phyloP scores from a whole-genome alignment of 2,888 invertebrate genomes.

The Agonopterix arenella region DNA sequence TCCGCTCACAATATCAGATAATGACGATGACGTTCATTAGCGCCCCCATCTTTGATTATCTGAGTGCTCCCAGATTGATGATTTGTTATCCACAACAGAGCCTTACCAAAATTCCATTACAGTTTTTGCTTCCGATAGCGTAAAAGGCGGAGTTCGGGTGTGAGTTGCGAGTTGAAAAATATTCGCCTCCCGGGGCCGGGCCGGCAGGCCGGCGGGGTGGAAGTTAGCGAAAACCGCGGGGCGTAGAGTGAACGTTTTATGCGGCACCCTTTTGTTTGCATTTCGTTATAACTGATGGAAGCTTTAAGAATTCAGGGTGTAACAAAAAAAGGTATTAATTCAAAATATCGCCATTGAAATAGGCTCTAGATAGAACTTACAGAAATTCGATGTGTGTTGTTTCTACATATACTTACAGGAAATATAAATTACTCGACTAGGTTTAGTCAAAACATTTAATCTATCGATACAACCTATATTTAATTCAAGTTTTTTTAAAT shows the following conservation, averaged over 20 bases:
- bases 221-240: slow-evolving; percentile 11
- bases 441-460: too few relatives aligned
- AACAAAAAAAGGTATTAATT: too few relatives aligned
- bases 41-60: slow-evolving; percentile 22
- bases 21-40: slow-evolving; percentile 42
- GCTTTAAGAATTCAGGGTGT: too few relatives aligned
- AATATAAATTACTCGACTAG: too few relatives aligned
- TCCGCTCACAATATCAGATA: slow-evolving; percentile 42
- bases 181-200: slow-evolving; percentile 15
- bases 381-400: too few relatives aligned
- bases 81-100: slow-evolving; percentile 17
- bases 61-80: slow-evolving; percentile 14
- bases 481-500: too few relatives aligned
- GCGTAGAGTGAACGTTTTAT: slow-evolving; percentile 9
- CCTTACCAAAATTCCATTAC: background rate
- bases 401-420: too few relatives aligned
- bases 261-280: background rate
- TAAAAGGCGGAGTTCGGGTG: background rate
- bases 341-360: too few relatives aligned
- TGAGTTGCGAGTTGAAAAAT: slow-evolving; percentile 10
- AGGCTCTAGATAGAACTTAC: too few relatives aligned
- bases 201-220: background rate
- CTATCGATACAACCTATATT: too few relatives aligned
- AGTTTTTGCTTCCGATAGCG: background rate
- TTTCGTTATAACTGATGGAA: background rate